Evolutionary conservation across 2,113 vertebrate genomes (phyloP).

Genomic region (Nycticryphes semicollaris): DNA sequence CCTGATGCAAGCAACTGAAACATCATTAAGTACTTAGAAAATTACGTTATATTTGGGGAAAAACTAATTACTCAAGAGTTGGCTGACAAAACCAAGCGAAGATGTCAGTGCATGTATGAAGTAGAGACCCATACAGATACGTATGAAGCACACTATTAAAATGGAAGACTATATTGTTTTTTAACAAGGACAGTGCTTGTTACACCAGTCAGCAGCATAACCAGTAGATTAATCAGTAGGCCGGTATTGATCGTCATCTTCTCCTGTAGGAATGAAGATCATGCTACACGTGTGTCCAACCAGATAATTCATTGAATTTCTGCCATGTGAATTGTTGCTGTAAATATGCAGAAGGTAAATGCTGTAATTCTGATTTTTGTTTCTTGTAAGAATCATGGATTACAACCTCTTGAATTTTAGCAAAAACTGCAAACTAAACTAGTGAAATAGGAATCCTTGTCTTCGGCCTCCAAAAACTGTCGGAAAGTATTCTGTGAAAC

Average conservation of each 20-base stretch:
- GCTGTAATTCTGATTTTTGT: background rate
- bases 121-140: background rate
- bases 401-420: background rate
- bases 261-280: background rate
- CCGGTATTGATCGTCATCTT: background rate
- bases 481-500: background rate
- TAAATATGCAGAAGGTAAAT: background rate
- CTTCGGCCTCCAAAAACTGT: background rate
- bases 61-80: background rate
- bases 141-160: background rate
- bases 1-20: background rate
- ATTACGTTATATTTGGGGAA: background rate
- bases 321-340: background rate
- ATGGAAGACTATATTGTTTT: background rate
- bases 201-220: background rate
- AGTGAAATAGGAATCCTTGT: background rate
- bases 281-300: background rate
- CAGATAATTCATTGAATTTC: constrained; percentile 8
- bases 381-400: background rate
- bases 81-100: background rate
- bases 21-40: background rate
- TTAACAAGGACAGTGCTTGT: background rate
- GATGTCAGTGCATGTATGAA: background rate
- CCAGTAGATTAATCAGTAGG: background rate
- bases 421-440: background rate